Conservation (phyloP, 1,140 invertebrate genomes). For the Vanessa tameamea region DNA sequence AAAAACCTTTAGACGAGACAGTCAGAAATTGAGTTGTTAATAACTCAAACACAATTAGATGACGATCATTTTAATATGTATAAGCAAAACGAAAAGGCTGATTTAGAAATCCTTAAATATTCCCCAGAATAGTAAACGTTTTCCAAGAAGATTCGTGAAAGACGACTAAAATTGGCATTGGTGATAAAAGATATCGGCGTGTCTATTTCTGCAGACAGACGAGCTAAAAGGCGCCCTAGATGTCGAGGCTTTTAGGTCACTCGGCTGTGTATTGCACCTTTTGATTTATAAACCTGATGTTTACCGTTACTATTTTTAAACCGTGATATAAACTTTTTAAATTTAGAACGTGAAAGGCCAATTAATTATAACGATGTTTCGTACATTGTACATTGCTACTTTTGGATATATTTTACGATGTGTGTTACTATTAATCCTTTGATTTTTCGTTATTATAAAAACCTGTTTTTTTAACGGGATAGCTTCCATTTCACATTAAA, state of each 20-base stretch:
- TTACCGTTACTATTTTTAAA: slow-evolving; percentile 7
- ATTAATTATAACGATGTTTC: background rate
- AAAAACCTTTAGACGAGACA: too few relatives aligned
- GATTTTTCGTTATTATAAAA: too few relatives aligned
- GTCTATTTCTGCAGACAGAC: slow-evolving; percentile 61
- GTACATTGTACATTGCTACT: background rate
- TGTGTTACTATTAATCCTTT: too few relatives aligned
- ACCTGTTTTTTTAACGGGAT: too few relatives aligned
- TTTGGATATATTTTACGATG: too few relatives aligned
- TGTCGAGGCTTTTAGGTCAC: slow-evolving; percentile 60
- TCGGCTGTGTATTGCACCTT: slow-evolving; percentile 22
- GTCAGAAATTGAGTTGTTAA: too few relatives aligned
- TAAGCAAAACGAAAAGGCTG: too few relatives aligned
- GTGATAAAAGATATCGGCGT: slow-evolving; percentile 48
- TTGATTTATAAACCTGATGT: slow-evolving; percentile 22
- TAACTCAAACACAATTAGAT: too few relatives aligned
- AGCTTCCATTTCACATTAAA: too few relatives aligned
- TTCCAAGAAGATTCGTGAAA: slow-evolving; percentile 2
- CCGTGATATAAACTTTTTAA: background rate
- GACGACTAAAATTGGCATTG: slow-evolving; percentile 24
- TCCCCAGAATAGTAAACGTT: background rate
- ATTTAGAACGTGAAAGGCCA: background rate
- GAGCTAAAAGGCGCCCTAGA: slow-evolving; percentile 62
- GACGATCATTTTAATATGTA: too few relatives aligned
- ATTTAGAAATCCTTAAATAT: too few relatives aligned